phyloP scores from a whole-genome alignment of 2,797 vertebrate species.

The Fratercula arctica region DNA sequence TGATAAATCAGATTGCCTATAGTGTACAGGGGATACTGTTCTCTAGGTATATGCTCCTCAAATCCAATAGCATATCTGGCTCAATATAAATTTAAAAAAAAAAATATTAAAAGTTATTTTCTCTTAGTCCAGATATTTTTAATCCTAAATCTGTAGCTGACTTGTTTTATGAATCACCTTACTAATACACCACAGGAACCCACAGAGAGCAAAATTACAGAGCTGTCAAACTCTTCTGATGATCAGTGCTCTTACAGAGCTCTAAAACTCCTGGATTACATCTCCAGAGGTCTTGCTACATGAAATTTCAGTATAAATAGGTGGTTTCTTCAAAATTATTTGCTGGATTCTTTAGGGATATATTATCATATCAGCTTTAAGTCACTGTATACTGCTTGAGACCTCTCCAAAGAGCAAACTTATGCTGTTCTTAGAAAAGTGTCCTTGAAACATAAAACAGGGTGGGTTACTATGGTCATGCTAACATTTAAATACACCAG shows the following conservation, averaged over 20 bases:
- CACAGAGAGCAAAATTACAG: conserved; percentile 33
- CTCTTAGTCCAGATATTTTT: background rate
- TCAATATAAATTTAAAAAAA: background rate
- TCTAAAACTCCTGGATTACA: conserved; percentile 2
- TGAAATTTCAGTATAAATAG: conserved; percentile 12
- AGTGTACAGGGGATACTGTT: background rate
- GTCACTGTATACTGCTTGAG: background rate
- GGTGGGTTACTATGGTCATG: background rate
- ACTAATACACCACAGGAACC: background rate
- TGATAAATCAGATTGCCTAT: background rate
- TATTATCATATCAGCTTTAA: background rate
- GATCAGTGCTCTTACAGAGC: background rate
- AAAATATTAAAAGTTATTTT: background rate
- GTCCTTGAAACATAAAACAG: background rate
- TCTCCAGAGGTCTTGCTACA: conserved; percentile 21
- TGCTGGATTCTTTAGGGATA: background rate
- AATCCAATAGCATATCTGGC: background rate
- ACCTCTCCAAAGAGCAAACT: background rate
- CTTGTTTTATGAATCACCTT: background rate
- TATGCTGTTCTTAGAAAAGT: background rate
- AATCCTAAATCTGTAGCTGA: background rate
- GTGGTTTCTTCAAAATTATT: conserved; percentile 22
- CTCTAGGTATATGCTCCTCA: background rate
- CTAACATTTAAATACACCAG: background rate
- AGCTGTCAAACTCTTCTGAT: background rate